Percentiles rank a stretch among this genome's conserved stretches.
Conservation (phyloP, 2,113 vertebrate species). For the Equus quagga region DNA sequence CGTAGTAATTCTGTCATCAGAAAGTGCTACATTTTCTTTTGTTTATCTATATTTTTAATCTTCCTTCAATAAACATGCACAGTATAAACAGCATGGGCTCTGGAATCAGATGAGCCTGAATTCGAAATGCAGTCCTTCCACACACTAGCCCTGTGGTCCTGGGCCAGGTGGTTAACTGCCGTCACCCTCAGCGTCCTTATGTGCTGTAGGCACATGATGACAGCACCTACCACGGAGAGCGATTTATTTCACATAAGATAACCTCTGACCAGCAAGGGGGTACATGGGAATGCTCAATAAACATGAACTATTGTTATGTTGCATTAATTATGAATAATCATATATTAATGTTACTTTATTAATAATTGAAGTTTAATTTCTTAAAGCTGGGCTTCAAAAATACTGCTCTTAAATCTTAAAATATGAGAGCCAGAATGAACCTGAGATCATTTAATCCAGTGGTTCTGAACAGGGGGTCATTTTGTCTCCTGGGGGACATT, state of each 20-base stretch:
- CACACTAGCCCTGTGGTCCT: neutral
- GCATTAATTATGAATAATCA: neutral
- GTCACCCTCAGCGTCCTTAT: neutral
- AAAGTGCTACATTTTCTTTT: neutral
- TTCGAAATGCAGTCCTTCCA: neutral
- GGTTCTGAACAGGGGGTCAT: neutral
- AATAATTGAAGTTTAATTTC: neutral
- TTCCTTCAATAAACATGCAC: neutral
- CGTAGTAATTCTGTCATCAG: too few relatives aligned
- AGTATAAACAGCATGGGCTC: neutral
- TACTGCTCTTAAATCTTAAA: neutral
- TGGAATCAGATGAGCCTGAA: neutral
- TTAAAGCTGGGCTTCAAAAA: neutral
- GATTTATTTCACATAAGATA: neutral
- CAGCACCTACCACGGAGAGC: fast-evolving
- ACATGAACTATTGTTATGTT: neutral
- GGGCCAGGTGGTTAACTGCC: neutral
- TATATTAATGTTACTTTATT: neutral
- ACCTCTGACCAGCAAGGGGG: neutral
- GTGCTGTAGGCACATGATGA: fast-evolving
- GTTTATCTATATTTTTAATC: neutral
- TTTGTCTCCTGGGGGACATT: neutral
- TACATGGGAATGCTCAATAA: neutral
- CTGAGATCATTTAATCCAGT: neutral
- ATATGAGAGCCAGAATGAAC: neutral